These are phyloP conservation scores for Halcyon badia DNA, from an alignment of 2,797 vertebrate genomes.

Conservation along the genomic window DNA sequence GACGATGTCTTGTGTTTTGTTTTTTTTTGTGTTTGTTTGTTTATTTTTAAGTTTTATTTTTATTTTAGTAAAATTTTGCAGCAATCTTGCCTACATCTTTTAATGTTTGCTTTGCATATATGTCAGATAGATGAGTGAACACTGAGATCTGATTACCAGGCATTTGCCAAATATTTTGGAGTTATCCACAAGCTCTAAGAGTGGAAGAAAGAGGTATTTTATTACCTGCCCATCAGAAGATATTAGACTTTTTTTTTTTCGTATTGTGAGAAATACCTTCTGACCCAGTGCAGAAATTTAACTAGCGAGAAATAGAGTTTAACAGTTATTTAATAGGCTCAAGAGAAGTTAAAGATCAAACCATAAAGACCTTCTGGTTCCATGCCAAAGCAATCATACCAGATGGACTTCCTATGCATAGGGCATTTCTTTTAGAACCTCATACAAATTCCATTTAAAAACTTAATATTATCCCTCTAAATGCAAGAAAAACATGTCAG, in stretches of 20 bases:
- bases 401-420: not conserved
- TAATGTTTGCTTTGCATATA: not conserved
- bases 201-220: not conserved
- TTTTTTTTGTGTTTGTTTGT: no score
- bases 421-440: constrained; percentile 18
- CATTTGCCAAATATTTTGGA: not conserved
- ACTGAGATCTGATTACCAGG: not conserved
- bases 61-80: not conserved
- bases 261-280: not conserved
- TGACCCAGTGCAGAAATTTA: constrained; percentile 41
- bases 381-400: not conserved
- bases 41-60: not conserved
- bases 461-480: constrained; percentile 16
- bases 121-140: not conserved
- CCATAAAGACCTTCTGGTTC: not conserved
- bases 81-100: not conserved
- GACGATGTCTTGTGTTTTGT: not conserved
- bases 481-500: constrained; percentile 10
- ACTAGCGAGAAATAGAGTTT: constrained; percentile 31
- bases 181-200: not conserved
- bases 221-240: not conserved
- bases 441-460: not conserved
- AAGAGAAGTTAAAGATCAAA: constrained; percentile 41
- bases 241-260: not conserved
- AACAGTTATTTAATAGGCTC: constrained; percentile 37